Percentiles rank a stretch among this genome's conserved stretches.
phyloP scores from a whole-genome alignment of 1,140 invertebrate genomes.

The Drosophila grimshawi region DNA sequence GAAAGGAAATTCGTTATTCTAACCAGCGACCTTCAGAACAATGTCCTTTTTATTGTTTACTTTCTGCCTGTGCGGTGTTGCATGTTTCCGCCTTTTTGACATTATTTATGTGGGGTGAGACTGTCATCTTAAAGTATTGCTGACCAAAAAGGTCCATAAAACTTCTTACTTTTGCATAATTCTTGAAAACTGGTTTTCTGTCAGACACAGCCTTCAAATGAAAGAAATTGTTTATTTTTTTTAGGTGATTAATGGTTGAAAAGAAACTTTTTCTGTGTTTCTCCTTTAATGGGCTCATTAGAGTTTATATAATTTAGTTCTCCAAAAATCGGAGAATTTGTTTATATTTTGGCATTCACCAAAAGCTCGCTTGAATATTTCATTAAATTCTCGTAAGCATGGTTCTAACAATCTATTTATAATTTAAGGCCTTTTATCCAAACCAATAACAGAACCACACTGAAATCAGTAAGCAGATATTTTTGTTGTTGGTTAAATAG shows the following conservation, averaged over 20 bases:
- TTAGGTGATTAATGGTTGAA: slow-evolving; percentile 34
- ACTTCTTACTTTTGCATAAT: slow-evolving; percentile 45
- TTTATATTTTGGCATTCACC: too few relatives aligned
- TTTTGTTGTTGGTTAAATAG: slow-evolving; percentile 51
- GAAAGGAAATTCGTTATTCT: slow-evolving; percentile 66
- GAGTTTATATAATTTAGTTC: too few relatives aligned
- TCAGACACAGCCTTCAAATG: background rate
- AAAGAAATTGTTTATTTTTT: slow-evolving; percentile 13
- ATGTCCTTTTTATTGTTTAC: slow-evolving; percentile 33
- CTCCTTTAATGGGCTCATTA: background rate
- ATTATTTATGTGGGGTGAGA: background rate
- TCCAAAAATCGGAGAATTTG: too few relatives aligned
- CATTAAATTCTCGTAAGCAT: background rate
- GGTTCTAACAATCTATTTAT: background rate
- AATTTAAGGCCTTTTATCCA: background rate
- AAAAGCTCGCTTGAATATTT: too few relatives aligned
- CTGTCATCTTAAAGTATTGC: slow-evolving; percentile 10
- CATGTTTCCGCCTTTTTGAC: slow-evolving; percentile 42
- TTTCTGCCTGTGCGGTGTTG: slow-evolving; percentile 43
- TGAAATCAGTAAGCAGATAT: slow-evolving; percentile 34
- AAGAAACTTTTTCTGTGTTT: background rate
- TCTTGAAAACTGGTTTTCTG: slow-evolving; percentile 15
- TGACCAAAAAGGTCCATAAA: background rate
- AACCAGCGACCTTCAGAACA: slow-evolving; percentile 46
- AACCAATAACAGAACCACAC: background rate